Base-by-base conservation (phyloP, 2,113 vertebrate genomes). In the Hydrochoerus hydrochaeris region DNA sequence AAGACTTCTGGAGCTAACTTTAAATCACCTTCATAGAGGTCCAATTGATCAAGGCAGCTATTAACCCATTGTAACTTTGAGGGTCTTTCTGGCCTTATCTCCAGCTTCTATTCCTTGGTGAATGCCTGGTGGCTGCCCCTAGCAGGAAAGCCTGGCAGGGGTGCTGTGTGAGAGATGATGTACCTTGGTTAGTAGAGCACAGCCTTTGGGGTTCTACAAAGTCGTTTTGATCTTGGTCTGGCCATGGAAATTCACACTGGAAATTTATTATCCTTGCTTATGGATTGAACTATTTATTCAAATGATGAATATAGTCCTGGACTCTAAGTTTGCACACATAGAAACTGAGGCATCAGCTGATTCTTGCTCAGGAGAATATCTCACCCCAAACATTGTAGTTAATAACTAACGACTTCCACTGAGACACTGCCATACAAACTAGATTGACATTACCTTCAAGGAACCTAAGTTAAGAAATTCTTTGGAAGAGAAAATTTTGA, bases 191-290 rank as follows among this genome's bases (percentile, higher is more conserved):
- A 84, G 44, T 22, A 32, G 69, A 67, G n/a, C n/a, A 5, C 49
- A 78, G 78, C 22, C 63, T 93, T 69, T 63, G 35, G 63, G 35
- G 19, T 94, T 97, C 77, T 41, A 30, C 58, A 97, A 95, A 62
- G 86, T 63, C 30, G 1, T 90, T 94, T 94, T 92, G 46, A 88
- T 91, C 32, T 67, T 85, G 87, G 67, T 60, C 54, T 65, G 81
- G 78, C 6, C 28, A 24, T 85, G 92, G 75, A 88, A 94, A 38
- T 58, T 62, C 91, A 85, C 62, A 49, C 44, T 44, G 8, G 32
- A 90, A 52, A 28, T 24, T 92, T 90, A 20, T 93, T 95, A 30
- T 80, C 12, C 9, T 93, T 77, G n/a, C 20, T 91, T 90, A 71
- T 75, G 71, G 75, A 19, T 85, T n/a, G 28, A 94, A 60, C 24